Base-by-base conservation (phyloP, 2,888 invertebrate species). In the Sarcophaga rosellei region DNA sequence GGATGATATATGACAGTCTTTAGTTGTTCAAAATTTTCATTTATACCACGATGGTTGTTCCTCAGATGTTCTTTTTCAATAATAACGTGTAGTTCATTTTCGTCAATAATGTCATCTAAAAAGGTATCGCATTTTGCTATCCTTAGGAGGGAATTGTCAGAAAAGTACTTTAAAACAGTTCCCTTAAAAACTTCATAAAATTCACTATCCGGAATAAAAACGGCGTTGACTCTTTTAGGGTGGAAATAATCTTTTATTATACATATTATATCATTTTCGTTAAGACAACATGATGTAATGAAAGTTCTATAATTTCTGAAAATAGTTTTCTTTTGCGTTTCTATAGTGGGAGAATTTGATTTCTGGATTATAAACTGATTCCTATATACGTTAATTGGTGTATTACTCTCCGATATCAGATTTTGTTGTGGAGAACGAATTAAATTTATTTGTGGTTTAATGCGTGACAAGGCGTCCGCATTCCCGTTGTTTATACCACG, bases 171-270 rank as follows among this genome's bases (percentile, higher is more conserved):
- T 6, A 35, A 35, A 35, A 35, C 35, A 35, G 35, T 35, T 35
- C 8, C 35, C 35, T 35, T 35, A 35, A 35, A 35, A 35, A 35
- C 6, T 35, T 21, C 17, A 23, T 47, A 69, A 35, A 69, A 21
- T 12, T 11, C n/a, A 11, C 8, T 17, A n/a, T 66, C 17, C 11
- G n/a, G 15, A 44, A 66, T 66, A 17, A 45, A 68, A 47, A 68
- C 20, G 0, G 68, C 47, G 44, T 66, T 66, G 1, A 68, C 47
- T 11, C 21, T 47, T 68, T 15, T 68, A 10, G 68, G 68, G 21
- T 68, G 68, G 21, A 68, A 47, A 68, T 68, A 4, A 68, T 68
- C 47, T 47, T 68, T 68, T 35, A 68, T 68, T 2, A 47, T 68
- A 20, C 45, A 6, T 68, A 47, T 68, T n/a, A 68, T 68, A 47